Percentiles rank a stretch among this genome's conserved stretches.
phyloP scores from a whole-genome alignment of 2,888 invertebrate genomes.

The Drosophila anomalipes region DNA sequence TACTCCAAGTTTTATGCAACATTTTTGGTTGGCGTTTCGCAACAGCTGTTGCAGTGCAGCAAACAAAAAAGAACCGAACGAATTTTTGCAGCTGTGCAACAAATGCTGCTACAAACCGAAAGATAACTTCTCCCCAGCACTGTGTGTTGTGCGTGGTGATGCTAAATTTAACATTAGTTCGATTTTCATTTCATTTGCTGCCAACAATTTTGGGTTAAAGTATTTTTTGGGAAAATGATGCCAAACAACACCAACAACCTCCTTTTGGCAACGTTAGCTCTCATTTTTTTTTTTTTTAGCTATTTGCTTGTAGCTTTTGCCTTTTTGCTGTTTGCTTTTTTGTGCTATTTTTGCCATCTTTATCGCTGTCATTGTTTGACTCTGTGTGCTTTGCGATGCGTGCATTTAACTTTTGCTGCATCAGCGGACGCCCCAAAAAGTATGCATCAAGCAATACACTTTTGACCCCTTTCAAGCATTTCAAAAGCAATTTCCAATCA shows the following conservation, averaged over 20 bases:
- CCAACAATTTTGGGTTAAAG: conserved; percentile 41
- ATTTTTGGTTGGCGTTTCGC: conserved; percentile 50
- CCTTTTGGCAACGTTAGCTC: conserved; percentile 3
- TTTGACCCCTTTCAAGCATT: conserved; percentile 19
- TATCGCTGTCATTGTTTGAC: conserved; percentile 1
- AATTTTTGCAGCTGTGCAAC: conserved; percentile 63
- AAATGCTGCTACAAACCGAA: conserved; percentile 6
- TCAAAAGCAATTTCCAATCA: conserved; percentile 41
- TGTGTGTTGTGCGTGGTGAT: conserved; percentile 9
- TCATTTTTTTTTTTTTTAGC: neutral
- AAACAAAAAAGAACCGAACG: conserved; percentile 55
- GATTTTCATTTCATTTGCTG: conserved; percentile 80
- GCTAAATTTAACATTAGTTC: conserved; percentile 74
- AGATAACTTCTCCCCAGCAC: neutral
- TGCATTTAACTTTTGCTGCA: conserved; percentile 44
- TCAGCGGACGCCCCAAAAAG: conserved; percentile 34
- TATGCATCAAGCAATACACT: conserved; percentile 21
- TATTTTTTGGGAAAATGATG: conserved; percentile 31
- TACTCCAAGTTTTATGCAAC: conserved; percentile 72
- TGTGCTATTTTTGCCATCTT: neutral
- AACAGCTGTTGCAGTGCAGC: conserved; percentile 59
- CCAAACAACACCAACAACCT: conserved; percentile 24
- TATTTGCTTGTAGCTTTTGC: neutral
- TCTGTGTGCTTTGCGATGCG: conserved; percentile 27
- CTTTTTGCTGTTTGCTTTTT: neutral